Evolutionary conservation across 2,888 invertebrate genomes (phyloP), one percentile per base, ranked within the genome.

Genomic region (Heliconius ethilla): DNA sequence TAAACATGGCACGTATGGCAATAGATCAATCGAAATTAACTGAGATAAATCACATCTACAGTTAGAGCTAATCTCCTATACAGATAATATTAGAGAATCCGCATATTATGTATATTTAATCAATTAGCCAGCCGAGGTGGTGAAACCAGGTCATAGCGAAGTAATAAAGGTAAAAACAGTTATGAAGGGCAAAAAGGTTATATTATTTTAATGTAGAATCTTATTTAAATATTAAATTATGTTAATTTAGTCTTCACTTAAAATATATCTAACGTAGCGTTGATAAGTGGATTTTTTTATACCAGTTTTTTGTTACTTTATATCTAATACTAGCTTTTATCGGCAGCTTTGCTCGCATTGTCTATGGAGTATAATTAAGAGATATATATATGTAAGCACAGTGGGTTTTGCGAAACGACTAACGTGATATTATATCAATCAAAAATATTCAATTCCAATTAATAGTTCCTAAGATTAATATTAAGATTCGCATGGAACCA

Each of bases 181-280:
- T 74, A 45, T 74, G 74, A 74, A 74, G 74, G 74, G 74, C 74
- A 45, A 74, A 40, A 74, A 74, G 74, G 63, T 74, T 63, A 40
- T 6, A 63, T 25, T 74, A 74, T 74, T 74, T n/a, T 37, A 74
- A 74, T 74, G 62, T 62, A 27, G 27, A 63, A 72, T 63, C 74
- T 40, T 62, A 74, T 63, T 74, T 74, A 74, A 63, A 74, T 74
- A 62, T 74, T 62, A 74, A 74, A 63, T 74, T 74, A 74, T 74
- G 25, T 22, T 40, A 74, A 74, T 74, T 72, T 59, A 72, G 59
- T 59, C 59, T 59, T 59, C 59, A 33, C 33, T 59, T 37, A 25
- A 59, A 27, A 45, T 74, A 74, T 63, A 27, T 22, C 25, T 45
- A 63, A 63, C 22, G 11, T 70, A 63, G 63, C 27, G 27, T 22